Percentiles rank a stretch among this genome's conserved stretches.
Evolutionary conservation across 2,113 vertebrate species (phyloP).

Genomic region (Lipophrys pholis): DNA sequence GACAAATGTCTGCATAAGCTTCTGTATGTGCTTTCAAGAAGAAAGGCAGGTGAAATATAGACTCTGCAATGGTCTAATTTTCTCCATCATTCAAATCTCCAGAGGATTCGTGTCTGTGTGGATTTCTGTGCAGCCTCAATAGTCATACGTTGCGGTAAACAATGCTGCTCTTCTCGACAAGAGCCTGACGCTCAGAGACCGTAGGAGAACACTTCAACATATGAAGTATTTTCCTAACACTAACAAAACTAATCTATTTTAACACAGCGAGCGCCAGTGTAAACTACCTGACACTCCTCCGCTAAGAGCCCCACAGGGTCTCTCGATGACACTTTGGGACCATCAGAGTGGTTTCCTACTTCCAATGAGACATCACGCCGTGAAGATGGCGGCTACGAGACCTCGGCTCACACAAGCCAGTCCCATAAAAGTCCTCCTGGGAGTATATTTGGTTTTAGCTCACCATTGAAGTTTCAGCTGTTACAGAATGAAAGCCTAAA

Average conservation of each 20-base stretch:
- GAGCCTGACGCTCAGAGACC: conserved; percentile 10
- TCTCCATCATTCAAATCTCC: conserved; percentile 5
- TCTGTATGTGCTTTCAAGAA: neutral
- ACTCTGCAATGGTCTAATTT: neutral
- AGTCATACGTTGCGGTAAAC: conserved; percentile 9
- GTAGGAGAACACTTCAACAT: conserved; percentile 40
- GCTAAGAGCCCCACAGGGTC: conserved; percentile 23
- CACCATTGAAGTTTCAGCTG: neutral
- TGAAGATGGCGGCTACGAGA: neutral
- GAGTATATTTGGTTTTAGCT: neutral
- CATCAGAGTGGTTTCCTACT: conserved; percentile 8
- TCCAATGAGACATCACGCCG: neutral
- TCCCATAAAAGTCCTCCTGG: neutral
- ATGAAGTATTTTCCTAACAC: conserved; percentile 61
- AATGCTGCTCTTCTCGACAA: conserved; percentile 17
- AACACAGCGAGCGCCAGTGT: conserved; percentile 34
- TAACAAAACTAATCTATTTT: conserved; percentile 57
- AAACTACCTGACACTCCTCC: conserved; percentile 34
- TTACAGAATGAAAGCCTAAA: too few species aligned
- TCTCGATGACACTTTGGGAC: conserved; percentile 34
- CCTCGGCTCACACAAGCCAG: neutral
- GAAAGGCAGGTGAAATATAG: neutral
- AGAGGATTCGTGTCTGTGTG: neutral
- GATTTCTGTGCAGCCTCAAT: neutral
- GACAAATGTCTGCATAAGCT: conserved; percentile 19